Percentiles rank a stretch among this genome's conserved stretches.
Conservation (phyloP, 92 coral and sea anemone genomes). For the Phenganax subtilis region DNA sequence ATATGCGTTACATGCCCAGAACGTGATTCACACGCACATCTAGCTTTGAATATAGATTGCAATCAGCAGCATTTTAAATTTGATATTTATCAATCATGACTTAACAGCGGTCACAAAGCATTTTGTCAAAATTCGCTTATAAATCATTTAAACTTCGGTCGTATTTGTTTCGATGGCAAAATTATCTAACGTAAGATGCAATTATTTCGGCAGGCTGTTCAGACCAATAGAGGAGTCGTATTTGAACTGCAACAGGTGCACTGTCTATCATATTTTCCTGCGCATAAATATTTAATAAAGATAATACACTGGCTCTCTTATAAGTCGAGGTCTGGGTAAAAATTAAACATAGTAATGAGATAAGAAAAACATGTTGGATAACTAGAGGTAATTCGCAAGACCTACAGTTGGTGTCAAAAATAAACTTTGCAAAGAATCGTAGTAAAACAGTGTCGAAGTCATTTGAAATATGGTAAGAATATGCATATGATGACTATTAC, state of each 20-base stretch:
- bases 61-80: conserved; percentile 10
- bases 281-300: conserved; percentile 18
- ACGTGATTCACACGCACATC: too few relatives aligned
- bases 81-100: conserved; percentile 16
- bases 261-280: conserved; percentile 4
- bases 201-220: not conserved
- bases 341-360: not conserved
- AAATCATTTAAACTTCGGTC: not conserved
- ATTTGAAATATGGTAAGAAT: conserved; percentile 7
- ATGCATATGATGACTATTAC: not conserved
- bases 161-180: not conserved
- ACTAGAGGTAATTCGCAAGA: not conserved
- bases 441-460: too few relatives aligned
- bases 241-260: conserved; percentile 3
- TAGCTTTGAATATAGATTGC: not conserved
- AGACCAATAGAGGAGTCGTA: not conserved
- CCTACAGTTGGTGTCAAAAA: too few relatives aligned
- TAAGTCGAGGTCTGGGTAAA: conserved; percentile 8
- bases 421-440: too few relatives aligned
- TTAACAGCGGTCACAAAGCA: not conserved
- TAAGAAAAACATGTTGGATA: not conserved
- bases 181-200: not conserved
- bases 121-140: not conserved
- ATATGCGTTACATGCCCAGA: too few relatives aligned
- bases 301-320: conserved; percentile 1